These are phyloP conservation scores for Saturnia pavonia DNA, from an alignment of 2,888 invertebrate species.

Conservation along the genomic window DNA sequence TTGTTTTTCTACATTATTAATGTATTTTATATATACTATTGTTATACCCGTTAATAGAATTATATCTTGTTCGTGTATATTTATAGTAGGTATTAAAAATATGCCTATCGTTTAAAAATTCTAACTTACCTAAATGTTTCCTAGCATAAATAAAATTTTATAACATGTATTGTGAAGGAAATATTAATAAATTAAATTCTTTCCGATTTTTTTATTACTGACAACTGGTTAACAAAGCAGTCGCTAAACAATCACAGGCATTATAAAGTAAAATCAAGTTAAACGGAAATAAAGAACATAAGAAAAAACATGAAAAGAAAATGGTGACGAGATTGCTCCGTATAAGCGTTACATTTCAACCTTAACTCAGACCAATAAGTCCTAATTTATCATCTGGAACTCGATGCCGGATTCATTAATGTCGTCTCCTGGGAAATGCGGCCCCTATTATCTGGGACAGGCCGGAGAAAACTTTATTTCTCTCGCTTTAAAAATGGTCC, in stretches of 20 bases:
- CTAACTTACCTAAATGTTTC: too few relatives aligned
- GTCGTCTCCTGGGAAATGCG: not conserved
- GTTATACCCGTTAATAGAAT: too few relatives aligned
- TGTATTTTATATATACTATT: too few relatives aligned
- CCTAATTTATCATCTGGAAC: conserved; percentile 10
- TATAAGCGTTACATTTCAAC: not conserved
- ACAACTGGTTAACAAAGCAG: not conserved
- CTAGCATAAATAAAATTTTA: too few relatives aligned
- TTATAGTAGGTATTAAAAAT: too few relatives aligned
- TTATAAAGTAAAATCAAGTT: not conserved
- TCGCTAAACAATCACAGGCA: not conserved
- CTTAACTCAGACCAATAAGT: conserved; percentile 12
- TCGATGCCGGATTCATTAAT: conserved; percentile 13
- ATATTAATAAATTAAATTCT: too few relatives aligned
- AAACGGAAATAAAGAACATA: not conserved
- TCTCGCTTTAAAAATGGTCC: conserved; percentile 5
- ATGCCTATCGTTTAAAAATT: too few relatives aligned
- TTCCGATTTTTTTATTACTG: too few relatives aligned
- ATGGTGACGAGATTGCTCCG: not conserved
- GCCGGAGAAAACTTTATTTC: conserved; percentile 1
- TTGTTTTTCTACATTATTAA: too few relatives aligned
- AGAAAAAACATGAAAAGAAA: not conserved
- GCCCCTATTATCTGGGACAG: conserved; percentile 2
- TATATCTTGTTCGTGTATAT: too few relatives aligned
- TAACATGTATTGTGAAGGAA: too few relatives aligned